A percentile compares a stretch with the other conserved stretches of the same genome.
Conservation (phyloP, 1,140 invertebrate species). For the Listronotus oregonensis region DNA sequence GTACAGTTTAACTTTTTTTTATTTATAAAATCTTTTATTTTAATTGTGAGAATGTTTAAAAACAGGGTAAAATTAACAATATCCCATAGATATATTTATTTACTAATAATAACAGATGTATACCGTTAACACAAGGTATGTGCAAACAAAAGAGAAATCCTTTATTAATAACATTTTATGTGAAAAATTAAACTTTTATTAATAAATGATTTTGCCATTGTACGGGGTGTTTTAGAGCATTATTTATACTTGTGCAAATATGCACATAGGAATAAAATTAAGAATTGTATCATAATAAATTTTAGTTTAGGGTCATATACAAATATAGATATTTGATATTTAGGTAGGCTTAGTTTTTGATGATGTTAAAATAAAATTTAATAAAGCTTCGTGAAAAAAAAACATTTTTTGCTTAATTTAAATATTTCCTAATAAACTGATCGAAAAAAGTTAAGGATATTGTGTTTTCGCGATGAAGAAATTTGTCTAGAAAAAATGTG, state of each 20-base stretch:
- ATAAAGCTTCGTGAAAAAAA: conserved; percentile 53
- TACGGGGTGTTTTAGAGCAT: conserved; percentile 49
- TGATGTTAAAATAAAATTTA: conserved; percentile 55
- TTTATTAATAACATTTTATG: conserved; percentile 5
- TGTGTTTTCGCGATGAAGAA: too few species aligned
- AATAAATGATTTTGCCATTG: conserved; percentile 29
- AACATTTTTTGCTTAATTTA: too few species aligned
- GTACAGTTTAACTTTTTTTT: conserved; percentile 42
- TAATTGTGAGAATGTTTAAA: conserved; percentile 21
- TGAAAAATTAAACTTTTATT: neutral
- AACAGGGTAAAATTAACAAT: conserved; percentile 53
- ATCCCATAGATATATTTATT: conserved; percentile 45
- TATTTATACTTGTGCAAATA: conserved; percentile 35
- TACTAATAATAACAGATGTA: conserved; percentile 44
- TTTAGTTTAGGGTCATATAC: conserved; percentile 51
- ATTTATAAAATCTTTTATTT: conserved; percentile 22
- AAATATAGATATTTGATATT: conserved; percentile 56
- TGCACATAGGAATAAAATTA: conserved; percentile 39
- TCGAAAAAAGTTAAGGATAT: too few species aligned
- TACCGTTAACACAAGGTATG: conserved; percentile 33
- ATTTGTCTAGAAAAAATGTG: too few species aligned
- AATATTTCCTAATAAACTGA: too few species aligned
- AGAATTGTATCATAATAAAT: conserved; percentile 51
- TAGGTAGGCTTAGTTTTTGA: conserved; percentile 56
- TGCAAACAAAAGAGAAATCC: conserved; percentile 10